Conservation (phyloP, 2,888 invertebrate species). For the Ypsolopha scabrella region DNA sequence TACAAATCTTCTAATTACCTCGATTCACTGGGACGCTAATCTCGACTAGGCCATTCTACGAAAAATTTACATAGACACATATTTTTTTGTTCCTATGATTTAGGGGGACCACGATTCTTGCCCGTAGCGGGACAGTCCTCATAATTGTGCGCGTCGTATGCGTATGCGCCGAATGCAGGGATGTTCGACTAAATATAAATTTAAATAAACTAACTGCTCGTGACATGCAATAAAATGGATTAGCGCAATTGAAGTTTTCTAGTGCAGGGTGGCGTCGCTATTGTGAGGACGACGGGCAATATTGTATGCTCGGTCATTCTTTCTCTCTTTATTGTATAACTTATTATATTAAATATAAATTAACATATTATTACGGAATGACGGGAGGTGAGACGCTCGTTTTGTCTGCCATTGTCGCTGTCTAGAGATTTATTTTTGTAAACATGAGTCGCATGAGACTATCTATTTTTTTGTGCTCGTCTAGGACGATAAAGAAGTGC, state of each 20-base stretch:
- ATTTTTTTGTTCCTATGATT: slow-evolving; percentile 49
- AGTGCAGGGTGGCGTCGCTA: slow-evolving; percentile 13
- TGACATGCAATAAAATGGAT: slow-evolving; percentile 66
- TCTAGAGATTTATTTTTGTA: slow-evolving; percentile 60
- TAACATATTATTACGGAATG: slow-evolving; percentile 54
- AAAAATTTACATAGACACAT: slow-evolving; percentile 42
- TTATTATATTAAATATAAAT: slow-evolving; percentile 65
- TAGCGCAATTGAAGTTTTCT: slow-evolving; percentile 47
- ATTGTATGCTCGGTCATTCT: slow-evolving; percentile 27
- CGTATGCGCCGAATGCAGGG: slow-evolving; percentile 4
- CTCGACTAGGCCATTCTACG: slow-evolving; percentile 40
- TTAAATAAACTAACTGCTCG: slow-evolving; percentile 24
- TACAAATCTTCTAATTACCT: slow-evolving; percentile 68
- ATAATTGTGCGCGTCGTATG: slow-evolving; percentile 4
- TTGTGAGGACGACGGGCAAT: slow-evolving; percentile 20
- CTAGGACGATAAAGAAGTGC: not conserved
- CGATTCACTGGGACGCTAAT: slow-evolving; percentile 53
- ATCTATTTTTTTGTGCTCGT: not conserved
- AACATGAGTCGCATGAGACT: slow-evolving; percentile 46
- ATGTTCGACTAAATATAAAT: slow-evolving; percentile 8
- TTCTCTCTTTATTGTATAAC: slow-evolving; percentile 41
- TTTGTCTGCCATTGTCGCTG: slow-evolving; percentile 38
- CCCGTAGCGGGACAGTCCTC: not conserved
- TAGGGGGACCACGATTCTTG: slow-evolving; percentile 32
- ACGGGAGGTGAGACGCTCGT: slow-evolving; percentile 34